Conservation (phyloP, 2,888 invertebrate species). For the Drosophila bunnanda region DNA sequence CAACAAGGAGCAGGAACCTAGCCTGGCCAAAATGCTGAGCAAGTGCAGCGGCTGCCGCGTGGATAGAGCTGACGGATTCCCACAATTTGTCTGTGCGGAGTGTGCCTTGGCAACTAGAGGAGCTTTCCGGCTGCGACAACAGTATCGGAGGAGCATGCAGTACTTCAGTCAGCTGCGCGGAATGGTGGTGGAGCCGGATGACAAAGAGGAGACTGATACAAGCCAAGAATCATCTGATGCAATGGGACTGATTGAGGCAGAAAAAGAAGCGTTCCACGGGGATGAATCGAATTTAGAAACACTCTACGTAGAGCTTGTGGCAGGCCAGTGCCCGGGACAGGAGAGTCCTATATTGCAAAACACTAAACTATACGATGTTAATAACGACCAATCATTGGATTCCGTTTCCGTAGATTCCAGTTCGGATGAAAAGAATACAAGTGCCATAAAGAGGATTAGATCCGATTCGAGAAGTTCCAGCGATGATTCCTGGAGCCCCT, state of each 20-base stretch:
- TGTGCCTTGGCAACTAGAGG: neutral
- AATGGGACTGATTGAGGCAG: neutral
- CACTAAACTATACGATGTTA: too few relatives aligned
- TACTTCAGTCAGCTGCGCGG: constrained; percentile 8
- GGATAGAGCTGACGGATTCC: neutral
- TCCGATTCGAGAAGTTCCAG: neutral
- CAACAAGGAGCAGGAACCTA: constrained; percentile 1
- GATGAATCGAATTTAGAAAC: neutral
- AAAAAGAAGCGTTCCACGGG: neutral
- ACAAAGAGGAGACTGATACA: neutral
- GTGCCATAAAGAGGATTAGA: neutral
- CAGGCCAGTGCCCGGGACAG: neutral
- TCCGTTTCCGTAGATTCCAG: neutral
- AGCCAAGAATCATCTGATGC: neutral
- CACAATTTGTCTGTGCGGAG: constrained; percentile 16
- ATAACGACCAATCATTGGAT: neutral
- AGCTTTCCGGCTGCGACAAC: constrained; percentile 9
- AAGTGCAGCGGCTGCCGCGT: constrained; percentile 15
- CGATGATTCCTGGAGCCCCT: neutral
- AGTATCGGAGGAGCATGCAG: neutral
- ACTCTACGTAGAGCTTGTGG: constrained; percentile 10
- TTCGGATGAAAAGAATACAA: too few relatives aligned
- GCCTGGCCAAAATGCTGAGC: constrained; percentile 19
- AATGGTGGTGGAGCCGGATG: neutral
- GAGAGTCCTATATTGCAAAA: neutral